Evolutionary conservation across 2,113 vertebrate species (phyloP).

Genomic region (Choloepus hoffmanni): DNA sequence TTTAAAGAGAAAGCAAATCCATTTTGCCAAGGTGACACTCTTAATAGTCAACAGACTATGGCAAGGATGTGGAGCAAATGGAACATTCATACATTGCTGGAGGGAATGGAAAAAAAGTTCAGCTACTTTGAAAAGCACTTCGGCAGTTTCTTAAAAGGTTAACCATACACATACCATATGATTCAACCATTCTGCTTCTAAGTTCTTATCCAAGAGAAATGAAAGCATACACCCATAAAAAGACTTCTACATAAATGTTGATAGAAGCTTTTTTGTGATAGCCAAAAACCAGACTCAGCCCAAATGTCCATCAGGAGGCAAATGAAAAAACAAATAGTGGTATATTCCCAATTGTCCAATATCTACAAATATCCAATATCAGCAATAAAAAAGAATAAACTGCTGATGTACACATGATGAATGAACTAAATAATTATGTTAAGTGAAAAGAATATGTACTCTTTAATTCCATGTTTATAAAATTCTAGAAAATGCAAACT

Average conservation of each 20-base stretch:
- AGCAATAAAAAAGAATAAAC: conserved; percentile 18
- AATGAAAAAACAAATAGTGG: neutral
- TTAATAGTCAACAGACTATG: conserved; percentile 42
- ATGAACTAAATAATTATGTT: neutral
- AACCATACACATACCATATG: neutral
- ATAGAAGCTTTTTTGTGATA: too few species aligned
- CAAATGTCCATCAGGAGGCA: too few species aligned
- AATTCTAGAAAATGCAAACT: conserved; percentile 30
- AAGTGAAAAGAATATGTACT: conserved; percentile 24
- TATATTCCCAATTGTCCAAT: neutral
- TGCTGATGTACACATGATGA: neutral
- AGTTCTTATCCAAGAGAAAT: neutral
- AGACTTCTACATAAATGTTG: too few species aligned
- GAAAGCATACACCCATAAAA: neutral
- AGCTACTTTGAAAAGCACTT: conserved; percentile 7
- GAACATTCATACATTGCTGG: neutral
- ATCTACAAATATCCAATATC: neutral
- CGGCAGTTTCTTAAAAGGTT: neutral
- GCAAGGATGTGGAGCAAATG: neutral
- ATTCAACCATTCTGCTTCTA: conserved; percentile 5
- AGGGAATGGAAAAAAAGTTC: neutral
- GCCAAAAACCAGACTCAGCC: too few species aligned
- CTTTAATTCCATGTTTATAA: neutral
- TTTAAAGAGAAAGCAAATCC: neutral
- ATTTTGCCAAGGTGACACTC: neutral